phyloP scores from a whole-genome alignment of 2,113 vertebrate genomes.

The Pelvicachromis taeniatus region DNA sequence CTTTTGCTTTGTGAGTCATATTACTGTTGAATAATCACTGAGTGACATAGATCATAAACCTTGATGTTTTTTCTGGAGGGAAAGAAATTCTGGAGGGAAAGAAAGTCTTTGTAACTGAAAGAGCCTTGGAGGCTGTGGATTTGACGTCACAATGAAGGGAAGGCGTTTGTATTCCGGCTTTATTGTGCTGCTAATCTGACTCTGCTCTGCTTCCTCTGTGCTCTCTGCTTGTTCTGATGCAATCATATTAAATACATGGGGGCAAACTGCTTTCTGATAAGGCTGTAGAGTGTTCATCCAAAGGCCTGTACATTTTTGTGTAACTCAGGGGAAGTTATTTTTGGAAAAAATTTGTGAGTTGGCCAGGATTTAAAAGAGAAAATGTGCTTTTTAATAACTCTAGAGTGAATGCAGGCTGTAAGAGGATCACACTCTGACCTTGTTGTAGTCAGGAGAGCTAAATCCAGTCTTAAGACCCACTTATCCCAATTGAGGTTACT shows the following conservation, averaged over 20 bases:
- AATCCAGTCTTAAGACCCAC: constrained; percentile 50
- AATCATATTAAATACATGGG: constrained; percentile 13
- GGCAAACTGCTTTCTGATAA: neutral
- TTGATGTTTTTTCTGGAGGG: neutral
- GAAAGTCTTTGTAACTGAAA: neutral
- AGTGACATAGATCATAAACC: neutral
- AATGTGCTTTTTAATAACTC: neutral
- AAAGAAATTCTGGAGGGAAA: neutral
- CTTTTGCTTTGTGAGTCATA: neutral
- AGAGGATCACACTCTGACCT: constrained; percentile 29
- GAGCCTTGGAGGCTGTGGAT: neutral
- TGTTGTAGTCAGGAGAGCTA: neutral
- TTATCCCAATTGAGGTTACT: constrained; percentile 37
- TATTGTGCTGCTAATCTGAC: constrained; percentile 25
- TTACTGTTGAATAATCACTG: neutral
- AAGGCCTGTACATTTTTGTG: neutral
- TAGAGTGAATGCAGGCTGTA: neutral
- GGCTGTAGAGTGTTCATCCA: neutral
- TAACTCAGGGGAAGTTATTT: neutral
- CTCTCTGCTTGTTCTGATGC: constrained; percentile 5
- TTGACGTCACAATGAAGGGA: neutral
- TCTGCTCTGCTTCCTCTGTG: neutral
- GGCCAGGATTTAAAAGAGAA: neutral
- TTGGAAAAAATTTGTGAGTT: neutral
- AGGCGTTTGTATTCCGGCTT: neutral